Conservation (phyloP, 2,888 invertebrate genomes). For the Coleophora flavipennella region DNA sequence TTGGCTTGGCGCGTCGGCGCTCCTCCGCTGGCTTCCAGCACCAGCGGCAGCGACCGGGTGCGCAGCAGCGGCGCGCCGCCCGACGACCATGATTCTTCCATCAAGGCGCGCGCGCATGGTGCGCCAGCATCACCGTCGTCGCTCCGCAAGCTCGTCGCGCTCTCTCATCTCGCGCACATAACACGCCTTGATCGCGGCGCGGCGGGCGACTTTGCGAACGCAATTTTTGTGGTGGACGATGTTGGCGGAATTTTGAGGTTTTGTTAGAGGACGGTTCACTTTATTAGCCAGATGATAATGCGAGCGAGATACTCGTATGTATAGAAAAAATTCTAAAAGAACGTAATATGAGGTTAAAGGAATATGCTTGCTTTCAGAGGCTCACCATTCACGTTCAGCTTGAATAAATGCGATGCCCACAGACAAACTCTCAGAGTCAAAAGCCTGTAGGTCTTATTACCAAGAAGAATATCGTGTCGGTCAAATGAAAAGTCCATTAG, state of each 20-base stretch:
- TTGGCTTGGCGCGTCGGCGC: conserved; percentile 61
- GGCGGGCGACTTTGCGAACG: background rate
- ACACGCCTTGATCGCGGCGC: background rate
- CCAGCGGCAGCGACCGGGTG: conserved; percentile 78
- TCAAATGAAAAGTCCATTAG: background rate
- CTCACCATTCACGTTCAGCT: no score
- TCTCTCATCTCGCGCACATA: conserved; percentile 52
- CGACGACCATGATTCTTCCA: conserved; percentile 73
- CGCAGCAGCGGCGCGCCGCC: conserved; percentile 75
- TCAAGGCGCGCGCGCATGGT: conserved; percentile 64
- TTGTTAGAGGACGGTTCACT: no score
- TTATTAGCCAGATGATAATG: no score
- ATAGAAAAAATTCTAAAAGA: no score
- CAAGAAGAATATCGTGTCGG: no score
- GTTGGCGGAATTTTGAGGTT: background rate
- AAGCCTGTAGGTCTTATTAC: no score
- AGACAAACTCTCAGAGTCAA: no score
- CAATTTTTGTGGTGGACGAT: background rate
- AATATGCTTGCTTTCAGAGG: no score
- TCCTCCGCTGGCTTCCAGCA: conserved; percentile 67
- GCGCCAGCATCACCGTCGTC: conserved; percentile 55
- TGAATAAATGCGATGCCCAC: no score
- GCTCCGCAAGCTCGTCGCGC: conserved; percentile 28
- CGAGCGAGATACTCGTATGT: no score
- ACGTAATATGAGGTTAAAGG: no score